Evolutionary conservation across 2,797 vertebrate species (phyloP), one percentile per base, ranked within the genome.

Genomic region (Cyclura pinguis): DNA sequence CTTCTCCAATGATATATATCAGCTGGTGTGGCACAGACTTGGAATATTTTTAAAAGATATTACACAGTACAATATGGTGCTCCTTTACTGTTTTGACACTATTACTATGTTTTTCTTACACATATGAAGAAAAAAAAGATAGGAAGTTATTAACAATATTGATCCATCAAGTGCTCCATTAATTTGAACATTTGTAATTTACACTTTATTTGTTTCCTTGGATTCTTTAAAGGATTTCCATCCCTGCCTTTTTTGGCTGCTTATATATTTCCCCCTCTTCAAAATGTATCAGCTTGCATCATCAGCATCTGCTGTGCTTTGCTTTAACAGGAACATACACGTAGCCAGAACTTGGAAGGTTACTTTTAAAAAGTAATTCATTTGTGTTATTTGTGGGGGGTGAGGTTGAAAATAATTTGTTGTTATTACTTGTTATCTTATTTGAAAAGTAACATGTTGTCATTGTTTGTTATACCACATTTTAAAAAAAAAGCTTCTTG

Each of bases 211-310:
- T 96, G 94, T n/a, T 94, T 95, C 57, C 47, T 47, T 59, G n/a
- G 24, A 80, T 98, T 98, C 98, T 98, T 98, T 98, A 98, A 97
- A 98, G 96, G 88, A 92, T 96, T 93, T 94, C 95, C 13, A 89
- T 92, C 85, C 35, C 84, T 85, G 89, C 52, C n/a, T 47, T 59
- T 55, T 12, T 20, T 16, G 59, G 42, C 73, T n/a, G 24, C 4
- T 7, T 22, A 12, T 35, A 42, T 64, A n/a, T 64, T 27, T 29
- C 38, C 29, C 57, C 42, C 24, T 55, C 10, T 77, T 84, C 27
- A 6, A 55, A 87, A 38, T 47, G 42, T 47, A 47, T 47, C 42
- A 4, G 42, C 38, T n/a, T 6, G 3, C 8, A 50, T 35, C 59
- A 62, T 62, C 20, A 22, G 59, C 59, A 62, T 62, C 59, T 62